A percentile compares a stretch with the other conserved stretches of the same genome.
Evolutionary conservation across 2,888 invertebrate species (phyloP).

Genomic region (Sesia bembeciformis): DNA sequence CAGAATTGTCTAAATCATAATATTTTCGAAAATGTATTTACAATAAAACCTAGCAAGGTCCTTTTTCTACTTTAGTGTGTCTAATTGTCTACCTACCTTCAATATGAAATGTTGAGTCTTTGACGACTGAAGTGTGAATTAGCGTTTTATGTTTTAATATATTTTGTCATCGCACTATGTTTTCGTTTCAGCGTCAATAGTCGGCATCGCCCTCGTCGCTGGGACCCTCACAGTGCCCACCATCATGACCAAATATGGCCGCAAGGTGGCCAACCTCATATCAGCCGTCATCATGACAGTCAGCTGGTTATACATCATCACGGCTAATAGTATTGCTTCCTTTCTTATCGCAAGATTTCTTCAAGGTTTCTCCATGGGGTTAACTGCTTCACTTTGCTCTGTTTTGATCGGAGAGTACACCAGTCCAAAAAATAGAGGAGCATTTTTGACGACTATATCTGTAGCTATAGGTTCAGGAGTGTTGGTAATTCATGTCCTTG

Average conservation of each 20-base stretch:
- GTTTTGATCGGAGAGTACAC: conserved; percentile 64
- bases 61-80: not conserved
- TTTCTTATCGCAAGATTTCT: conserved; percentile 16
- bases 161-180: not conserved
- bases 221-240: conserved; percentile 9
- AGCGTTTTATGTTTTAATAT: too few species aligned
- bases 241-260: conserved; percentile 53
- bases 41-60: too few species aligned
- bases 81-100: not conserved
- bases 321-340: conserved; percentile 20
- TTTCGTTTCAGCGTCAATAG: conserved; percentile 11
- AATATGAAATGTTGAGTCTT: not conserved
- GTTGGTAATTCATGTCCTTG: conserved; percentile 67
- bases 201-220: conserved; percentile 9
- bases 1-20: too few species aligned
- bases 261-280: conserved; percentile 46
- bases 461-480: conserved; percentile 71
- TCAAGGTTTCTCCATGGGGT: conserved; percentile 52
- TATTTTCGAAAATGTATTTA: not conserved
- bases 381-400: conserved; percentile 43
- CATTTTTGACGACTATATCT: conserved; percentile 69
- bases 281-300: conserved; percentile 40
- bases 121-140: not conserved
- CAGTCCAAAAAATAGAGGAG: conserved; percentile 69
- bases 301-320: conserved; percentile 54